Evolutionary conservation across 2,113 vertebrate species (phyloP).

Genomic region (Phylloscopus whistleri): DNA sequence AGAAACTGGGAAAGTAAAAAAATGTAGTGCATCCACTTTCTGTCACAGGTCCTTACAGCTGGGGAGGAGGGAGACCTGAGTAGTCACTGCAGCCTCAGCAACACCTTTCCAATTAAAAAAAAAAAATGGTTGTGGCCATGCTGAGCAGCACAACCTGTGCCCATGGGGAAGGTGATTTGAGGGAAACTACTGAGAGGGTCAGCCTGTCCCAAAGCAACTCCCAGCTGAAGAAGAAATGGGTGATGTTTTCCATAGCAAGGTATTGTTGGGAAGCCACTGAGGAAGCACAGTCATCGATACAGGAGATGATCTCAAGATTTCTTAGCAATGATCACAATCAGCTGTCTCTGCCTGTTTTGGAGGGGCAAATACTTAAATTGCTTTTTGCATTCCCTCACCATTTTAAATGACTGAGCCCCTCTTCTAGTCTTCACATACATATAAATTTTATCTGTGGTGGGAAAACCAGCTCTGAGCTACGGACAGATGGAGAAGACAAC

Average conservation of each 20-base stretch:
- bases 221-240: not conserved
- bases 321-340: not conserved
- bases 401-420: not conserved
- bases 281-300: not conserved
- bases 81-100: not conserved
- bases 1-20: not conserved
- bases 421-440: not conserved
- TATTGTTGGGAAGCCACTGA: not conserved
- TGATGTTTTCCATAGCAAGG: not conserved
- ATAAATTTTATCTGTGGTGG: not conserved
- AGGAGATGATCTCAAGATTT: not conserved
- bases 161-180: not conserved
- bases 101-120: fast-evolving
- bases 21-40: not conserved
- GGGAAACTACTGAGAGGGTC: not conserved
- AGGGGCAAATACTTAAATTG: not conserved
- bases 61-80: not conserved
- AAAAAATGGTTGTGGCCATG: not conserved
- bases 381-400: not conserved
- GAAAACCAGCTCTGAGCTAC: not conserved
- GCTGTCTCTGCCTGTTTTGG: not conserved
- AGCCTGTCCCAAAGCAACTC: not conserved
- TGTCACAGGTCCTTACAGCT: not conserved
- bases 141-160: not conserved
- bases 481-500: not conserved